A percentile compares a stretch with the other conserved stretches of the same genome.
These are phyloP conservation scores for Odobenus rosmarus DNA, from an alignment of 2,113 vertebrate species.

Conservation along the genomic window DNA sequence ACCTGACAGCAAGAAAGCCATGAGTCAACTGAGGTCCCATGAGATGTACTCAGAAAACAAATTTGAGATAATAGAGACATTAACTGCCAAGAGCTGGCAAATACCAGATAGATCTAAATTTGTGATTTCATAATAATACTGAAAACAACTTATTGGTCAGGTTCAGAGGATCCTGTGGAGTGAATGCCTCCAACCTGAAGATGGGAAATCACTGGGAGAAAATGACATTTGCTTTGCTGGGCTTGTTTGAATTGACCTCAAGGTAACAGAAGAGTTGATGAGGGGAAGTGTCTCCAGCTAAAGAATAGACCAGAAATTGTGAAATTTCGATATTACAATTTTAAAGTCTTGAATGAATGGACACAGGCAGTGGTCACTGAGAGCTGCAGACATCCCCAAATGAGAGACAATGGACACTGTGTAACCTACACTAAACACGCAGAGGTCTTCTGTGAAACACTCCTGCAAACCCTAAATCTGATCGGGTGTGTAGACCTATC, in stretches of 20 bases:
- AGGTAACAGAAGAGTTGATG: fast-evolving
- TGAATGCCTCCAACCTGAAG: neutral
- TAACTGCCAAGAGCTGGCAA: neutral
- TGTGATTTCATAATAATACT: neutral
- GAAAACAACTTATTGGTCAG: neutral
- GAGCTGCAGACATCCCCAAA: fast-evolving
- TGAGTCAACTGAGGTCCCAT: fast-evolving
- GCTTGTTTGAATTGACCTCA: neutral
- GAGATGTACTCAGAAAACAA: neutral
- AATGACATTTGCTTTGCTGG: fast-evolving
- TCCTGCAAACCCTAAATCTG: fast-evolving
- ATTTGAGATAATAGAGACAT: neutral
- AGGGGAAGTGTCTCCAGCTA: neutral
- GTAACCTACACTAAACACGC: fast-evolving
- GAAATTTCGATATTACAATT: neutral
- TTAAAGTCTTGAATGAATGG: neutral
- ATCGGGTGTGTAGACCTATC: no score
- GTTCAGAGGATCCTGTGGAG: neutral
- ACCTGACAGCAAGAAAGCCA: neutral
- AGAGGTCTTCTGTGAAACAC: neutral
- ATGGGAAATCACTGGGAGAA: fast-evolving
- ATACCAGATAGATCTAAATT: neutral
- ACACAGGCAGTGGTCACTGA: fast-evolving
- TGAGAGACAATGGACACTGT: fast-evolving
- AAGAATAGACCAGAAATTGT: no score